Percentiles rank a stretch among this genome's conserved stretches.
Conservation (phyloP, 2,113 vertebrate genomes). For the Aphelocoma coerulescens region DNA sequence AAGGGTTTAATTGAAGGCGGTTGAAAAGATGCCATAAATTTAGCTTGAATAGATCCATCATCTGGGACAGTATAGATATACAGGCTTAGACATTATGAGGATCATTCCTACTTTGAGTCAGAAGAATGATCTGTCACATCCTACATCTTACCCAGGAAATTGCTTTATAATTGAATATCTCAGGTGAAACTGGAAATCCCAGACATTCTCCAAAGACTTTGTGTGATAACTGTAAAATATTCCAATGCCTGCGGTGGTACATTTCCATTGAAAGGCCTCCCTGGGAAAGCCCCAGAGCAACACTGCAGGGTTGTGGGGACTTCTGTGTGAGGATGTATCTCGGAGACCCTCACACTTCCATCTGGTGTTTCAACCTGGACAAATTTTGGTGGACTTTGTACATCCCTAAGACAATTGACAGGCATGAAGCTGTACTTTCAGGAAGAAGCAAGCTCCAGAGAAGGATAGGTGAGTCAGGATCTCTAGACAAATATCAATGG, state of each 20-base stretch:
- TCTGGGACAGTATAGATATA: not conserved
- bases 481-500: not conserved
- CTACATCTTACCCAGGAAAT: not conserved
- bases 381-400: not conserved
- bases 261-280: not conserved
- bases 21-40: slow-evolving; percentile 17
- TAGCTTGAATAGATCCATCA: slow-evolving; percentile 20
- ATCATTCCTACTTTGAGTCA: slow-evolving; percentile 22
- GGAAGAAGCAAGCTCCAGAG: not conserved
- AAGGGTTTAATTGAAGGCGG: slow-evolving; percentile 4
- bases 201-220: not conserved
- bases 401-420: not conserved
- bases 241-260: not conserved
- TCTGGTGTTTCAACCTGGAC: not conserved
- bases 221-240: not conserved
- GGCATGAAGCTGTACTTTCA: not conserved
- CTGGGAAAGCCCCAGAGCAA: not conserved
- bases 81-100: slow-evolving; percentile 7
- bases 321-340: not conserved
- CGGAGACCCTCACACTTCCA: not conserved
- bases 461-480: not conserved
- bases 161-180: not conserved
- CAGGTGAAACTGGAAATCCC: not conserved
- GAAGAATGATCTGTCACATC: not conserved
- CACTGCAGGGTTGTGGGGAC: not conserved